Percentiles rank a stretch among this genome's conserved stretches.
These are phyloP conservation scores for Pseudochromis fuscus DNA, from an alignment of 2,797 vertebrate genomes.

Conservation along the genomic window DNA sequence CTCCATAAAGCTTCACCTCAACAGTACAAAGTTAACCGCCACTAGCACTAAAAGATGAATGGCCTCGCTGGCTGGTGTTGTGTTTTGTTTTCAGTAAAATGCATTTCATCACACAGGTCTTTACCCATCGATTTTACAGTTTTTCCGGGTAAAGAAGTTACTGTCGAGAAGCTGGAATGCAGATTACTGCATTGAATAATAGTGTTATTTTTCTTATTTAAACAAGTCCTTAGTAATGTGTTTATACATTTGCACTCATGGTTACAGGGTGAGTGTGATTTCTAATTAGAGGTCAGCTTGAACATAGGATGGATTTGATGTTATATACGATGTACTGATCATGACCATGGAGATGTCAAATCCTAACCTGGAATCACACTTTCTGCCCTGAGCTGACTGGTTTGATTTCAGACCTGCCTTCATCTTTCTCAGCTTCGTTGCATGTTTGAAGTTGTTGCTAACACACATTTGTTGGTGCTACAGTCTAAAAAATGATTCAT, in stretches of 20 bases:
- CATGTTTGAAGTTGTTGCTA: constrained; percentile 49
- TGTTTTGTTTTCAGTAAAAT: constrained; percentile 48
- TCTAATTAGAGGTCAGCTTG: constrained; percentile 48
- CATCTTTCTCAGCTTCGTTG: constrained; percentile 39
- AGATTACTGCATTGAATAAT: constrained; percentile 33
- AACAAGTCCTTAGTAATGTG: constrained; percentile 39
- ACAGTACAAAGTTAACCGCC: constrained; percentile 42
- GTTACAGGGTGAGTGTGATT: constrained; percentile 39
- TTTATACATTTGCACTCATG: constrained; percentile 54
- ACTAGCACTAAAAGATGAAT: constrained; percentile 46
- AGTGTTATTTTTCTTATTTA: constrained; percentile 28
- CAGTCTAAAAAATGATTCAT: constrained; percentile 53
- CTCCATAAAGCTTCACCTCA: constrained; percentile 71
- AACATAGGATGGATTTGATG: constrained; percentile 25
- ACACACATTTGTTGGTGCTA: constrained; percentile 54
- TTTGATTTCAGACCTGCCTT: constrained; percentile 50
- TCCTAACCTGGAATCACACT: constrained; percentile 37
- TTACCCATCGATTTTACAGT: constrained; percentile 33
- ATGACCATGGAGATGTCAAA: constrained; percentile 49
- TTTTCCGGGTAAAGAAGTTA: constrained; percentile 22
- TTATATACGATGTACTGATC: constrained; percentile 38
- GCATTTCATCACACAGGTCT: constrained; percentile 42
- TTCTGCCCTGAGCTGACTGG: constrained; percentile 42
- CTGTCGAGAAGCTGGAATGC: constrained; percentile 26
- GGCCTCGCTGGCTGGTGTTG: constrained; percentile 19